Base-by-base conservation (phyloP, 2,797 vertebrate species). In the Megalops cyprinoides region DNA sequence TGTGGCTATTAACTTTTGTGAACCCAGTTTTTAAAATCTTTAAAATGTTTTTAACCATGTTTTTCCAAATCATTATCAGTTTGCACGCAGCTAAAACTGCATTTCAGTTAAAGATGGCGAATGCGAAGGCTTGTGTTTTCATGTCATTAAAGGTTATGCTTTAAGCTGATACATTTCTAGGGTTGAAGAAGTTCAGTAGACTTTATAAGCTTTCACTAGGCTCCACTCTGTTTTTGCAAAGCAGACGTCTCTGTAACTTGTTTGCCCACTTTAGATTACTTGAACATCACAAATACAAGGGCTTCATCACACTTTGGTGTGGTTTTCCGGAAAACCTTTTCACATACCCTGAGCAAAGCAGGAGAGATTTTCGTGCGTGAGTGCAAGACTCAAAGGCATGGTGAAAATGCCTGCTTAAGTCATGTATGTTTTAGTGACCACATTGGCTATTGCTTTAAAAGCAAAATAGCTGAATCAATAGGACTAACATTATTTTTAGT, bases 241-340 rank as follows among this genome's bases (percentile, higher is more conserved):
- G 62, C 6, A 31, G 60, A 2, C 31, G 65, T 67, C 39, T 67
- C 12, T 5, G 3, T 67, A 37, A 12, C 25, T 10, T 60, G 56
- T 28, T 60, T 62, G 5, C 65, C 31, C 20, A 8, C 65, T 9
- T 37, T n/a, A n/a, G 65, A 69, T 8, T 14, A 44, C 42, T 23
- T 42, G 39, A 69, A 69, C 12, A 18, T 69, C 37, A 69, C 65
- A 2, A 44, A 55, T 31, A 31, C 76, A 60, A 28, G 37, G n/a
- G 60, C 48, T 65, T 3, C 77, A 39, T 81, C 79, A 25, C 15
- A 56, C 2, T 5, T 75, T 1, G 67, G 65, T 42, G 53, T 73
- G 62, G 53, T 53, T 77, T 20, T 37, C 74, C 76, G 65, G 84
- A 81, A 31, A 46, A 67, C 46, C 58, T 34, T 81, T 82, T 84